Evolutionary conservation across 2,888 invertebrate genomes (phyloP), one percentile per base, ranked within the genome.

Genomic region (Cerastis leucographa): DNA sequence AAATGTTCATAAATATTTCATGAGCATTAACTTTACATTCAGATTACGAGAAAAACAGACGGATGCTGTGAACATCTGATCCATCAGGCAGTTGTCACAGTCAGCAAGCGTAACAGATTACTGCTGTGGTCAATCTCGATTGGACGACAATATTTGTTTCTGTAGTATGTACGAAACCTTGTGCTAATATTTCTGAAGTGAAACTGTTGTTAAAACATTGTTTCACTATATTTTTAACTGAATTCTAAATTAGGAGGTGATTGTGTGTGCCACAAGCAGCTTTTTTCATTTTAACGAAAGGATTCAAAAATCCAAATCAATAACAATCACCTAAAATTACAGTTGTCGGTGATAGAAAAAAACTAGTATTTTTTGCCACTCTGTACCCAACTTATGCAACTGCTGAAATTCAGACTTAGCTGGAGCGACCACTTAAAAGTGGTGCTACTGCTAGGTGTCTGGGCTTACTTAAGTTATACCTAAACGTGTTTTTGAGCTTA

Each of bases 31-130:
- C 2, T 69, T 71, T 72, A 35, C 17, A 65, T 71, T 64, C 54
- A 56, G 54, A 46, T 61, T n/a, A 59, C 17, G 68, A 74, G 65
- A 79, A 79, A 76, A 51, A 64, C 25, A 59, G 56, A 54, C 11
- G 29, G 14, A 1, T n/a, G 46, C 14, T 0, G 35, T n/a, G 64
- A 74, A n/a, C 35, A 54, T 59, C 46, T 69, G 67, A 82, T 84
- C 75, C 40, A 71, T 82, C 85, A 84, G 42, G n/a, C 17, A 51
- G 56, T 62, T 80, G 85, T 84, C 84, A 84, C n/a, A 46, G 67
- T 46, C 56, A 29, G 40, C 54, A 54, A 17, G 64, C 19, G 71
- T 75, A 56, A 82, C 82, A 75, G 81, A 82, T 82, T 84, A 71
- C 75, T 75, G 68, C 46, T 56, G 69, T 71, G 80, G 61, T 66